Evolutionary conservation across 2,113 vertebrate species (phyloP), one percentile per base, ranked within the genome.

Genomic region (Nasalis larvatus): DNA sequence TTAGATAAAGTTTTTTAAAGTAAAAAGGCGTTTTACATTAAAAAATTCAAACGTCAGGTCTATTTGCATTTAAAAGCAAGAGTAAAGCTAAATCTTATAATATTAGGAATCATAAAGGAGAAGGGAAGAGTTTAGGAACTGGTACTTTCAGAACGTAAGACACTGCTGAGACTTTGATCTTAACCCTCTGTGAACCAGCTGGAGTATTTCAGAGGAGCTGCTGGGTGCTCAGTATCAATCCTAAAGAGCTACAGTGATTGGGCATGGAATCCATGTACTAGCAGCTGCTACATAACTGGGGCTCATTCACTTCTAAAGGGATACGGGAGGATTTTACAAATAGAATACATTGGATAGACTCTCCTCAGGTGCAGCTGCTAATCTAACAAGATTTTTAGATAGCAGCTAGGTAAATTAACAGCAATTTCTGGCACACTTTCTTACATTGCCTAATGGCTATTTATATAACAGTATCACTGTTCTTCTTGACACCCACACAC

Each of bases 261-360:
- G 76, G 97, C 97, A 97, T 96, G 97, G 97, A 97, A 89, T 96
- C 96, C 16, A 17, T 92, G 54, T 95, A 85, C 88, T 0, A 27
- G 95, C 97, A 99, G 98, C 98, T 96, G 91, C 97, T 97, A 96
- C 0, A 0, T 58, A 96, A 97, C 94, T 96, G 97, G 96, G 96
- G 93, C 66, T 98, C 93, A 98, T 92, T 98, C 96, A 98, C 97
- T 96, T 97, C 66, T 89, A 97, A 98, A 97, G 96, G 94, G 96
- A 98, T 97, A 96, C 86, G 37, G 90, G 95, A 96, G 95, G 93
- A 96, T 91, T 97, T 98, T 97, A 96, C 96, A 98, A 98, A 98
- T 95, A 98, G 96, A 97, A 97, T 96, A 87, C 93, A 97, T 97
- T 96, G 98, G 97, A 97, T 92, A 95, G 96, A 96, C 96, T 98